These are phyloP conservation scores for Tricholaema leucomelas DNA, from an alignment of 2,113 vertebrate species.

Conservation along the genomic window DNA sequence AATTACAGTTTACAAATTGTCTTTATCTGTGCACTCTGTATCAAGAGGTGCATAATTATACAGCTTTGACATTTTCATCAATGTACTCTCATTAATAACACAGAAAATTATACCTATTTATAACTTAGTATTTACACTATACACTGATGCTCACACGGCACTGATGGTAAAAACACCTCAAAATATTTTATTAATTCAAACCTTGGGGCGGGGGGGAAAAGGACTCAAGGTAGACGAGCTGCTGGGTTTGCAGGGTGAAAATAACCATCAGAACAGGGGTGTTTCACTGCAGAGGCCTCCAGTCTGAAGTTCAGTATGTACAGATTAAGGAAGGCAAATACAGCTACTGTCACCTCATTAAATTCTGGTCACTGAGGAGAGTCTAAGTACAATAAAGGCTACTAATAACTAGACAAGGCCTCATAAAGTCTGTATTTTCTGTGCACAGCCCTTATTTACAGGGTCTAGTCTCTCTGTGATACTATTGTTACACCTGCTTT, in stretches of 20 bases:
- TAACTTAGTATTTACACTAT: conserved; percentile 55
- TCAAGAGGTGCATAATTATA: conserved; percentile 38
- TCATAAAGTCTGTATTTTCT: background rate
- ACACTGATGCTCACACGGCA: background rate
- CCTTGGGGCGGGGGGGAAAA: background rate
- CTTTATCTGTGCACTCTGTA: conserved; percentile 19
- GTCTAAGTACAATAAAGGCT: background rate
- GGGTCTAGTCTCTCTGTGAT: background rate
- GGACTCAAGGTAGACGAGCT: background rate
- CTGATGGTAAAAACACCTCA: conserved; percentile 11
- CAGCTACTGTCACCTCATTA: background rate
- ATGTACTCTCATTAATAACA: conserved; percentile 59
- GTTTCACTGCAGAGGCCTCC: background rate
- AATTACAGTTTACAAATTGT: conserved; percentile 28
- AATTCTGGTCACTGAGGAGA: background rate
- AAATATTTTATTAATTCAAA: conserved; percentile 33
- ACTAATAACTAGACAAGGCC: background rate
- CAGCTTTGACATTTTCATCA: conserved; percentile 65
- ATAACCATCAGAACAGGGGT: background rate
- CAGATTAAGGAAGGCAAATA: background rate
- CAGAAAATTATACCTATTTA: conserved; percentile 61
- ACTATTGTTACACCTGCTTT: background rate
- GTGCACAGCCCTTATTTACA: background rate
- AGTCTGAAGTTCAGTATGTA: background rate
- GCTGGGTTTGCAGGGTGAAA: background rate